Evolutionary conservation across 2,797 vertebrate genomes (phyloP).

Genomic region (Florisuga fusca): DNA sequence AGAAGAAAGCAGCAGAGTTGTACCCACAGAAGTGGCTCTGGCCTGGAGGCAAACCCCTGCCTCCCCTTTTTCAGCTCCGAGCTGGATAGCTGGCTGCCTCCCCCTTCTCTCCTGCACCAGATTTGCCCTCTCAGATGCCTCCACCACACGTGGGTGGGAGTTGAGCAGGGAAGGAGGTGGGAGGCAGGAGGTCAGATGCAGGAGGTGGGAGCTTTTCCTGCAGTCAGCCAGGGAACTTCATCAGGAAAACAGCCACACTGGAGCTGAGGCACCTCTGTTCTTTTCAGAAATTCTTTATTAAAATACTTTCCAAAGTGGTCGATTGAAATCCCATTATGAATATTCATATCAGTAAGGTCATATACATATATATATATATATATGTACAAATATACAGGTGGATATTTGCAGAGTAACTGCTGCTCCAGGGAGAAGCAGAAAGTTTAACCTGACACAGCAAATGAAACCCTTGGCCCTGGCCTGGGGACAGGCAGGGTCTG

Average conservation of each 20-base stretch:
- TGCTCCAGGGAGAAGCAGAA: neutral
- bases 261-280: neutral
- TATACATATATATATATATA: neutral
- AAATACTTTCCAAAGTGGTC: conserved; percentile 60
- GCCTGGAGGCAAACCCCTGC: neutral
- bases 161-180: neutral
- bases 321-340: neutral
- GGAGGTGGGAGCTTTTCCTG: neutral
- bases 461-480: neutral
- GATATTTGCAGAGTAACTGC: neutral
- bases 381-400: neutral
- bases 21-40: neutral
- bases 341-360: neutral
- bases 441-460: neutral
- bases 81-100: neutral
- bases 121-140: neutral
- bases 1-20: neutral
- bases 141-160: neutral
- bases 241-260: neutral
- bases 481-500: neutral
- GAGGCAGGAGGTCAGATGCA: neutral
- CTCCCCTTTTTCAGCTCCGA: neutral
- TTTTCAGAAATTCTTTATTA: conserved; percentile 73
- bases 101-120: neutral
- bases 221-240: fast-evolving